Conservation (phyloP, 2,888 invertebrate species). For the Alentia gelatinosa region DNA sequence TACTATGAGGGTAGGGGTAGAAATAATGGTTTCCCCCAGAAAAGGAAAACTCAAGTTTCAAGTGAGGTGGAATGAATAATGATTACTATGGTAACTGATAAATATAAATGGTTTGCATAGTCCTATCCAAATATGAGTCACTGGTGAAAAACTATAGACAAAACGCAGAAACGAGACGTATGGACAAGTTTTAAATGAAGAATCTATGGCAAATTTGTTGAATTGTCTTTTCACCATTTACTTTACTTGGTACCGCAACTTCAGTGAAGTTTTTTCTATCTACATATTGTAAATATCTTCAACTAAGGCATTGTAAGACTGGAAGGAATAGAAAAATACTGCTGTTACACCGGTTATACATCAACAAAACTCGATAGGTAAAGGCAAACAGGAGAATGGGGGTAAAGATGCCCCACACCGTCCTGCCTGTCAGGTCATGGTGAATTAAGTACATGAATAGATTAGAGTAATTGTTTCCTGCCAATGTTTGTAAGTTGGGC, state of each 20-base stretch:
- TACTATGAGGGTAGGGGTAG: not conserved
- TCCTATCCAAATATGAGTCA: not conserved
- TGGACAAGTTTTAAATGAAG: not conserved
- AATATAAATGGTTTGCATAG: conserved; percentile 1
- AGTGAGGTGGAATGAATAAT: not conserved
- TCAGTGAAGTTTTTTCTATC: not conserved
- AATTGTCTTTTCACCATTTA: not conserved
- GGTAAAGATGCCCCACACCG: not conserved
- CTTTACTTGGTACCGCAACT: not conserved
- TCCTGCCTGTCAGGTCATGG: not conserved
- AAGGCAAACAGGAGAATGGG: too few relatives aligned
- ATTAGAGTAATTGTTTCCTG: not conserved
- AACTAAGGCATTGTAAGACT: not conserved
- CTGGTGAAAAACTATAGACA: not conserved
- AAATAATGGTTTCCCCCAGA: not conserved
- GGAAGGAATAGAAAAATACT: not conserved
- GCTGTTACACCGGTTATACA: too few relatives aligned
- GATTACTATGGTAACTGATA: not conserved
- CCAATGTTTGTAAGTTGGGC: too few relatives aligned
- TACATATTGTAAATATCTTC: not conserved
- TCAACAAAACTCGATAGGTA: too few relatives aligned
- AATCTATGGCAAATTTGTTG: not conserved
- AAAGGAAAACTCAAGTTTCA: not conserved
- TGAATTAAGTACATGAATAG: not conserved
- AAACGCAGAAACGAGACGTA: not conserved